Evolutionary conservation across 2,797 vertebrate genomes (phyloP).

Genomic region (Melanotaenia boesemani): DNA sequence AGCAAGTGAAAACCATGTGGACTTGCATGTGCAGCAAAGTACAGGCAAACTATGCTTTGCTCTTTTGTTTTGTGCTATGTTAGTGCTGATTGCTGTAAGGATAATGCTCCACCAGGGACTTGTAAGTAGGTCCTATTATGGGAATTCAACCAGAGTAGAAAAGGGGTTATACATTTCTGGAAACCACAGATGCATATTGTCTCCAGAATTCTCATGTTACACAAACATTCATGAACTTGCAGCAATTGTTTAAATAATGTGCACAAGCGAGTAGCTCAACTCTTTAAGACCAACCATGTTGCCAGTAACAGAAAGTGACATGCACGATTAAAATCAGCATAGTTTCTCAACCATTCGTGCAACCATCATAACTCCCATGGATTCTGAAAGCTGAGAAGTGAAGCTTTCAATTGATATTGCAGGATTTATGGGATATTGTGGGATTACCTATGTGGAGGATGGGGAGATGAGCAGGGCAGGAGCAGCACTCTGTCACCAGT

Average conservation of each 20-base stretch:
- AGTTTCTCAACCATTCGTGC: too few relatives aligned
- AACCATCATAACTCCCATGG: too few relatives aligned
- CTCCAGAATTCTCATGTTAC: background rate
- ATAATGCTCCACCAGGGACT: background rate
- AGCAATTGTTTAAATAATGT: too few relatives aligned
- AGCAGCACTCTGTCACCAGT: background rate
- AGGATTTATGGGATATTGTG: background rate
- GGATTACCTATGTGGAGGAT: background rate
- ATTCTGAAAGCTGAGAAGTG: background rate
- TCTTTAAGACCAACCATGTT: background rate
- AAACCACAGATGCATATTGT: background rate
- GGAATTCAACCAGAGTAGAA: background rate
- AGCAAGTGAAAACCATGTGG: constrained; percentile 23
- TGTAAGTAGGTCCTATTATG: background rate
- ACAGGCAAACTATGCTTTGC: background rate
- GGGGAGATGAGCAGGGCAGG: too few relatives aligned
- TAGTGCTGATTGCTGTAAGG: background rate
- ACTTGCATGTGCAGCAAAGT: background rate
- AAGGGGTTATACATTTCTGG: background rate
- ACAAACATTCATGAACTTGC: background rate
- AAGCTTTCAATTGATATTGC: background rate
- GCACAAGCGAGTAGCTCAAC: background rate
- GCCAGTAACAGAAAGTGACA: too few relatives aligned
- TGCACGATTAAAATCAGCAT: background rate
- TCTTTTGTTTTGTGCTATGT: background rate